These are phyloP conservation scores for Kryptolebias marmoratus DNA, from an alignment of 2,113 vertebrate genomes.

Conservation along the genomic window DNA sequence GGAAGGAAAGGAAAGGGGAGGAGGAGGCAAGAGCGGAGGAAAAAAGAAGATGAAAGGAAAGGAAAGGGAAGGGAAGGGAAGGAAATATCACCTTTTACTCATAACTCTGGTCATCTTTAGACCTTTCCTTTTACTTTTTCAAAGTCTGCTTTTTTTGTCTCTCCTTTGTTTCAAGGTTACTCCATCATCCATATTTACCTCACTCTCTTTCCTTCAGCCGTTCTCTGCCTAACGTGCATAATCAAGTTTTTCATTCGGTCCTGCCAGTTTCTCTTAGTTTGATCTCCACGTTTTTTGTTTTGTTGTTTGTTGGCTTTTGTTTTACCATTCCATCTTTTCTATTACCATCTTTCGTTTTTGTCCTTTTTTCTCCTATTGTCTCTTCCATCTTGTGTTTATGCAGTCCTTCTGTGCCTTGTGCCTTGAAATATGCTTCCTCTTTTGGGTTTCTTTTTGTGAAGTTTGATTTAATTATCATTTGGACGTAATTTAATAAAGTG, in stretches of 20 bases:
- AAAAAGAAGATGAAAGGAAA: background rate
- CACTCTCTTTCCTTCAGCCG: slow-evolving; percentile 11
- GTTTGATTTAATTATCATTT: no score
- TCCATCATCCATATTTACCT: slow-evolving; percentile 48
- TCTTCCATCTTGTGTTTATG: background rate
- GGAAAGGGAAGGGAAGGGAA: background rate
- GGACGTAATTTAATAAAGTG: no score
- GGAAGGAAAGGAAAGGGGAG: background rate
- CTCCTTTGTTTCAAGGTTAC: slow-evolving; percentile 51
- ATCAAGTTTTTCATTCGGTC: slow-evolving; percentile 23
- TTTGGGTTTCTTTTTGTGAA: background rate
- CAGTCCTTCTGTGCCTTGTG: background rate
- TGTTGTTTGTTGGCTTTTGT: background rate
- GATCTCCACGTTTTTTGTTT: slow-evolving; percentile 43
- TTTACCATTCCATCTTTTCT: background rate
- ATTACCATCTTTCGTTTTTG: no score
- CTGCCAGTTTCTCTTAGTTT: slow-evolving; percentile 41
- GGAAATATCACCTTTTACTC: no score
- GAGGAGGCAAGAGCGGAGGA: slow-evolving; percentile 13
- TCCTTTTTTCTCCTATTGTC: background rate
- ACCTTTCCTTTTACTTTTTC: slow-evolving; percentile 27
- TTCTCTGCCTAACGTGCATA: slow-evolving; percentile 19
- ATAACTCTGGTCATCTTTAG: no score
- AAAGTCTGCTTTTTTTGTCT: slow-evolving; percentile 23
- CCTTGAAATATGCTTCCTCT: background rate